Conservation (phyloP, 2,888 invertebrate genomes). For the Machimus rusticus region DNA sequence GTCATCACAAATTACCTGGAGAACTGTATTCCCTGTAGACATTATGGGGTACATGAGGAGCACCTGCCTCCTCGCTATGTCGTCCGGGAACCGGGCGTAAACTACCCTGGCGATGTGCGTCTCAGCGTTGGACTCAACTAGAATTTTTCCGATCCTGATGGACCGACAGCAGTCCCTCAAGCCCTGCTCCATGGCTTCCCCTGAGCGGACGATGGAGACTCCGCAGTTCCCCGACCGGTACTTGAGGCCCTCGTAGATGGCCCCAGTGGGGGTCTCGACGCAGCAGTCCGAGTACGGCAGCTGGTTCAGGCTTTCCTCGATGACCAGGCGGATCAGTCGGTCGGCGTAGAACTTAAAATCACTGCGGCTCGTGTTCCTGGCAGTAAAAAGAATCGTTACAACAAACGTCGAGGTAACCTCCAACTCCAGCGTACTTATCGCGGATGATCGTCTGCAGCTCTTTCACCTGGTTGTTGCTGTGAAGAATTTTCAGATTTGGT, state of each 20-base stretch:
- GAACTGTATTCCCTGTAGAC: constrained; percentile 97
- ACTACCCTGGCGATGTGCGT: constrained; percentile 97
- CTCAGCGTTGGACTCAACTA: constrained; percentile 95
- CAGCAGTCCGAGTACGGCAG: constrained; percentile 90
- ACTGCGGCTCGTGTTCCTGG: constrained; percentile 87
- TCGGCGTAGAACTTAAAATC: constrained; percentile 99
- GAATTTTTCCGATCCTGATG: constrained; percentile 97
- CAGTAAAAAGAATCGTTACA: constrained; percentile 54
- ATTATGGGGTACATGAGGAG: constrained; percentile 98
- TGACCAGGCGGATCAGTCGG: constrained; percentile 93
- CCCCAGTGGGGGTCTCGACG: constrained; percentile 89
- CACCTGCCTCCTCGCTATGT: constrained; percentile 87
- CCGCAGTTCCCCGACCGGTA: constrained; percentile 99
- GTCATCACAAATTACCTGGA: constrained; percentile 64
- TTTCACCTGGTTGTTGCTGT: constrained; percentile 59
- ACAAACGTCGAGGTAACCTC: background rate
- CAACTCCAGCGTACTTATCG: constrained; percentile 71
- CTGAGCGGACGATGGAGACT: constrained; percentile 93
- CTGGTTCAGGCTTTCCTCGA: constrained; percentile 97
- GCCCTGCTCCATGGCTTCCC: constrained; percentile 97
- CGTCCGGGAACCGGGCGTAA: constrained; percentile 97
- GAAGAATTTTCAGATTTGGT: constrained; percentile 58
- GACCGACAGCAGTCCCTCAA: constrained; percentile 96
- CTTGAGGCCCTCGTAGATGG: constrained; percentile 88
- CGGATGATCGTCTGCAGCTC: constrained; percentile 87